Conservation (phyloP, 1,140 invertebrate genomes). For the Nebria ingens region DNA sequence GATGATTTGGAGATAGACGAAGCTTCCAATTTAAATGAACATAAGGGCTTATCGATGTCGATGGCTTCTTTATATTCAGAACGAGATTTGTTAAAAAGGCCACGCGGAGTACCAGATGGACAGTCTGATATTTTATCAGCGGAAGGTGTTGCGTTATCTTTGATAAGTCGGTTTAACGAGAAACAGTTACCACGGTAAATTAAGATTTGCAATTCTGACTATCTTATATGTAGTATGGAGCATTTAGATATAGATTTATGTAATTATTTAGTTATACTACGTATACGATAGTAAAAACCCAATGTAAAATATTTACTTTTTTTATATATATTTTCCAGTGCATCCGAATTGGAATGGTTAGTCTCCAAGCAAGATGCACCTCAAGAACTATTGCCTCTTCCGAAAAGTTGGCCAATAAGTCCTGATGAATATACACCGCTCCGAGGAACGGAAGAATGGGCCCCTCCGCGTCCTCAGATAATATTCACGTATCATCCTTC, state of each 20-base stretch:
- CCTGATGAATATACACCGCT: conserved; percentile 48
- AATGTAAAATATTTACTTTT: too few species aligned
- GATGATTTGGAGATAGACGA: conserved; percentile 43
- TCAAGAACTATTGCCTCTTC: conserved; percentile 65
- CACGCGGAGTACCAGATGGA: conserved; percentile 33
- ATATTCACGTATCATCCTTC: conserved; percentile 68
- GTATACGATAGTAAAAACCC: too few species aligned
- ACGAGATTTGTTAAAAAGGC: conserved; percentile 35
- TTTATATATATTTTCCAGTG: conserved; percentile 35
- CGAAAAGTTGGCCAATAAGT: conserved; percentile 55
- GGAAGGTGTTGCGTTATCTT: conserved; percentile 65
- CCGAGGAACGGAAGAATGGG: conserved; percentile 72
- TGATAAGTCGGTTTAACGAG: conserved; percentile 67
- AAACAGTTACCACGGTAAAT: conserved; percentile 54
- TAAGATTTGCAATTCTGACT: too few species aligned
- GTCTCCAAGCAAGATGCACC: conserved; percentile 71
- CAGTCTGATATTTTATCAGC: conserved; percentile 48
- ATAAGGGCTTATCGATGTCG: conserved; percentile 45
- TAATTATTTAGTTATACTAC: too few species aligned
- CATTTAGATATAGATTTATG: too few species aligned
- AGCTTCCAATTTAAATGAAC: conserved; percentile 34
- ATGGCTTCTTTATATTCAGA: conserved; percentile 54
- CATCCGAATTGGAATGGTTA: conserved; percentile 73
- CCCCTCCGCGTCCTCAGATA: conserved; percentile 73
- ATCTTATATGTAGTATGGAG: too few species aligned